Base-by-base conservation (phyloP, 2,113 vertebrate genomes). In the Alosa alosa region DNA sequence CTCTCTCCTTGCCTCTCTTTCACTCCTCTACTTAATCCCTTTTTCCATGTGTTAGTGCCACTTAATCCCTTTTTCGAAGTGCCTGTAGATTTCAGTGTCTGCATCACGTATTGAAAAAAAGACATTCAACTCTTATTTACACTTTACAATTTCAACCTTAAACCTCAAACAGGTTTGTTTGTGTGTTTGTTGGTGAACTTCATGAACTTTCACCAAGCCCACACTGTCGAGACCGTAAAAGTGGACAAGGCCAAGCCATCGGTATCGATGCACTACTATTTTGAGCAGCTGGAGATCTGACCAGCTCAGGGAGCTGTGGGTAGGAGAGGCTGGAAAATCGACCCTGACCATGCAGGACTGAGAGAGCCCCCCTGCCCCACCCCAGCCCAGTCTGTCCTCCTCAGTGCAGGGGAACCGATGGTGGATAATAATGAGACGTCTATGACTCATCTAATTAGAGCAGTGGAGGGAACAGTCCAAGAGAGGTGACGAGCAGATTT, bases 311-410 rank as follows among this genome's bases (percentile, higher is more conserved):
- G 64, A 13, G 10, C 6, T 3, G 9, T 4, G n/a, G 8, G 64
- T 11, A 11, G 31, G 64, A 72, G 64, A 31, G 64, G 64, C 64
- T 31, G n/a, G 10, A 72, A 13, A 72, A 72, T 72, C 64, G 25
- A 11, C 9, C n/a, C 64, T 36, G 22, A 31, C 9, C 25, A 36
- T 2, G n/a, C 52, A 55, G 11, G 25, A 68, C 60, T 25, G n/a
- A 9, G n/a, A 72, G 9, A 72, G 22, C 31, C 4, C 4, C 2
- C 60, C 2, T 6, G 68, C 81, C n/a, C 4, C 55, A 0, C 68
- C 52, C 94, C 60, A 64, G 20, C n/a, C 9, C 11, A 31, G 25
- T 6, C n/a, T 3, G n/a, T 36, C 25, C 10, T 36, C 25, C 9
- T 13, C 31, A 13, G n/a, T 11, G 31, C 9, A 13, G 64, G 10